Percentiles rank a stretch among this genome's conserved stretches.
phyloP scores from a whole-genome alignment of 2,797 vertebrate species.

The Malurus leucopterus region DNA sequence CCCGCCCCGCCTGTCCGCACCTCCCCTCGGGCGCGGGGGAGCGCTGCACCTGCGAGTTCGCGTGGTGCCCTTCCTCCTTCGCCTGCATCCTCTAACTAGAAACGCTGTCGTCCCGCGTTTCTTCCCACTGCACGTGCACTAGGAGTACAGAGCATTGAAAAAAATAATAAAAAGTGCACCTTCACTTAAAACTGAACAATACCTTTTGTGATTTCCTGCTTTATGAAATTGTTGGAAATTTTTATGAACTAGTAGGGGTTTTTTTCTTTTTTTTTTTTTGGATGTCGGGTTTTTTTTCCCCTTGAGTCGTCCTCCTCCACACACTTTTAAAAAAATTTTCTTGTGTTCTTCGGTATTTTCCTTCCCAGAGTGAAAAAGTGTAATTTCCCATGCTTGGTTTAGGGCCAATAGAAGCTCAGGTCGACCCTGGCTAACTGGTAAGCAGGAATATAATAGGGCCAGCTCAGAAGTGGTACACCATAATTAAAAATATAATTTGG shows the following conservation, averaged over 20 bases:
- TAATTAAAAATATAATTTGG: not conserved
- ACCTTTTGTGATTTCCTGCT: not conserved
- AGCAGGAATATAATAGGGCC: not conserved
- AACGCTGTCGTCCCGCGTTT: accelerated
- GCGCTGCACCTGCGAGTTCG: accelerated
- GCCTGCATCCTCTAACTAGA: too few relatives aligned
- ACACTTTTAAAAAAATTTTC: too few relatives aligned
- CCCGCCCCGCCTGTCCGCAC: too few relatives aligned
- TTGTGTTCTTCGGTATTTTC: not conserved
- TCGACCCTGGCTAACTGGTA: accelerated
- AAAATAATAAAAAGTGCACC: not conserved
- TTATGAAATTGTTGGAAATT: too few relatives aligned
- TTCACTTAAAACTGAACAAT: not conserved
- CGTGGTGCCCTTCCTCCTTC: accelerated
- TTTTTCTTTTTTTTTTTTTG: not conserved
- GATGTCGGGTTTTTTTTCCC: too few relatives aligned
- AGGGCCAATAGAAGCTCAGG: not conserved
- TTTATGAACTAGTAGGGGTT: accelerated
- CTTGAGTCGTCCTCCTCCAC: too few relatives aligned
- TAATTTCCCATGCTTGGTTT: not conserved
- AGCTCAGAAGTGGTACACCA: not conserved
- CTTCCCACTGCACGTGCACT: accelerated
- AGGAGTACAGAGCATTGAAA: not conserved
- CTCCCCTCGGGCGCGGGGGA: accelerated
- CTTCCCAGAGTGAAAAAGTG: accelerated